Base-by-base conservation (phyloP, 2,888 invertebrate species). In the Clostera curtula region DNA sequence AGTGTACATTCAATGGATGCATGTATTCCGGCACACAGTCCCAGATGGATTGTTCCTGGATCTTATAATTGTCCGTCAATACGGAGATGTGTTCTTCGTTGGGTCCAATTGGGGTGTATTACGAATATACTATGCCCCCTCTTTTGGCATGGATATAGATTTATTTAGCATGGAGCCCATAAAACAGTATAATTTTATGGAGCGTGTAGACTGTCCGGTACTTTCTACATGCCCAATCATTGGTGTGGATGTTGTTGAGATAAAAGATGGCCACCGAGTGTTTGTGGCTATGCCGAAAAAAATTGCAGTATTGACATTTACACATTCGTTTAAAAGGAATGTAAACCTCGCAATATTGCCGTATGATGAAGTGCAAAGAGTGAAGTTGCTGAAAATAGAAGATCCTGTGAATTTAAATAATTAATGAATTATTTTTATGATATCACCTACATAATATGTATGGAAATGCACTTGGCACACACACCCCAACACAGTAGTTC, bases 211-310 rank as follows among this genome's bases (percentile, higher is more conserved):
- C 13, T 64, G 66, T 18, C 75, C 74, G 0, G 66, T 73, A 0
- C 34, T 75, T 0, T 60, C 69, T 0, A 48, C 51, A 29, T 62
- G 72, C 35, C 73, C 74, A 0, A 72, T 82, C 16, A 27, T 73
- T 1, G 57, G 65, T 30, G 60, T 80, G 4, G 79, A 82, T 24
- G 60, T 73, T 0, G 21, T 64, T 0, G 82, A 82, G 46, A 36
- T 41, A 0, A 58, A 63, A 18, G 55, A 63, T 1, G 70, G 74
- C 0, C 82, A 82, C 26, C 65, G 43, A 0, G 57, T 82, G 0
- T 33, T 76, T 1, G 66, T 76, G 0, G 79, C 62, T 0, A 76
- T 79, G 77, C 76, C 75, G 0, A 71, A 73, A 27, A 76, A 79
- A 39, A 58, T 82, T 5, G 70, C 65, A 0, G 45, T 72, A 0